Percentiles rank a stretch among this genome's conserved stretches.
phyloP scores from a whole-genome alignment of 2,888 invertebrate species.

The Neoscelio sp. region DNA sequence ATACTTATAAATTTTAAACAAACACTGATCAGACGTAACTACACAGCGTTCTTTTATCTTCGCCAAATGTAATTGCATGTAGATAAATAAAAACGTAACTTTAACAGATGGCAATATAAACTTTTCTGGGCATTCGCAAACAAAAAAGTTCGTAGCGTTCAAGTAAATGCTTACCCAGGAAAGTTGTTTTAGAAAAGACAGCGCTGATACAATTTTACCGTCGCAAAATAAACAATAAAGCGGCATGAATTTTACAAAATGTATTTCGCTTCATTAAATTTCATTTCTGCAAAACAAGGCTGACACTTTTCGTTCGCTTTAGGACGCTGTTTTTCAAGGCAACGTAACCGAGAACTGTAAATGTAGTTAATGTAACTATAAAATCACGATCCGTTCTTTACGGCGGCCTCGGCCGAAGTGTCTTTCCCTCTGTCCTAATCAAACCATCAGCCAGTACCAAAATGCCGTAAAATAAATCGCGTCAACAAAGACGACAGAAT shows the following conservation, averaged over 20 bases:
- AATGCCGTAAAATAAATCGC: conserved; percentile 55
- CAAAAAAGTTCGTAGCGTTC: conserved; percentile 3
- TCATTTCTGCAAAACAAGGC: conserved; percentile 10
- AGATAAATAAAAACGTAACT: conserved; percentile 1
- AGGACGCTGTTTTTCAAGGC: conserved; percentile 36
- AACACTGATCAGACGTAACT: conserved; percentile 4
- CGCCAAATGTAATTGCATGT: conserved; percentile 2
- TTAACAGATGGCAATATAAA: background rate
- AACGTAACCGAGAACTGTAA: conserved; percentile 20
- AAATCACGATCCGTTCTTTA: conserved; percentile 36
- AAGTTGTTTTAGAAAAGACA: conserved; percentile 7
- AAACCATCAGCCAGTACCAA: conserved; percentile 33
- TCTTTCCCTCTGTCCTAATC: conserved; percentile 24
- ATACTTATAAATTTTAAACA: conserved; percentile 12
- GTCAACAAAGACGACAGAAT: conserved; percentile 45
- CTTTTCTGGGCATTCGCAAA: background rate
- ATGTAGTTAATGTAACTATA: conserved; percentile 39
- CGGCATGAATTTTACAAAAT: conserved; percentile 20
- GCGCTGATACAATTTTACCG: conserved; percentile 18
- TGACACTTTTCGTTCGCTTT: conserved; percentile 35
- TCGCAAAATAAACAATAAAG: conserved; percentile 16
- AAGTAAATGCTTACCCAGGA: conserved; percentile 12
- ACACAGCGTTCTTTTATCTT: background rate
- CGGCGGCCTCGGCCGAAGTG: conserved; percentile 2
- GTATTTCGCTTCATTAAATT: conserved; percentile 40